Evolutionary conservation across 1,140 invertebrate genomes (phyloP), one percentile per base, ranked within the genome.

Genomic region (Agrypnia vestita): DNA sequence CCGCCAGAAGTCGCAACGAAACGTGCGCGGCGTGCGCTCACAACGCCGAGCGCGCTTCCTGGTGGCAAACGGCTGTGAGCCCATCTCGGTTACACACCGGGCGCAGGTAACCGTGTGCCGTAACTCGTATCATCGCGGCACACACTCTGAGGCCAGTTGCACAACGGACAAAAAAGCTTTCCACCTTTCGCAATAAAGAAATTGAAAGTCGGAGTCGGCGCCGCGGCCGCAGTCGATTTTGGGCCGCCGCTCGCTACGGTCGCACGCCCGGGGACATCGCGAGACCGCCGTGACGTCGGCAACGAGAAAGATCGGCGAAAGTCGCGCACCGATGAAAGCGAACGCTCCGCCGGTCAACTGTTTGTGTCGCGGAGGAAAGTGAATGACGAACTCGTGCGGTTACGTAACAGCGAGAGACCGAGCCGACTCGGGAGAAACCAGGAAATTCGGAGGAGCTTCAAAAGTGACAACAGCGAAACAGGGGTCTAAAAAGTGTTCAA

Each of bases 121-220:
- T 62, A 62, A 62, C 59, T 19, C 13, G 59, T 62, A 15, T 62
- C 19, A 62, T 62, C 59, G 25, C n/a, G 1, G 25, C 59, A 21
- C 59, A 62, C 19, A 62, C 25, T 56, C 53, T 56, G 15, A 56
- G 53, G 17, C 25, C 6, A 35, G 59, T 62, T 62, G 59, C 59
- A 62, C 59, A 62, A 62, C 53, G 6, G 53, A 56, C 15, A 19
- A 56, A 56, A 56, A 35, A 19, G 59, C 59, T 62, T 62, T 62
- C 21, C 59, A 35, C 17, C 59, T 62, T 62, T 62, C 59, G 59
- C 59, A 62, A 62, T 21, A 56, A 62, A 10, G 21, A 62, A 62
- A 62, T 25, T 25, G 59, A 62, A 62, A 62, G 59, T 62, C 59
- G 21, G 4, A 17, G 7, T 19, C 59, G 12, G 59, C 19, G 9